Base-by-base conservation (phyloP, 2,797 vertebrate species). In the Acanthurus tractus region DNA sequence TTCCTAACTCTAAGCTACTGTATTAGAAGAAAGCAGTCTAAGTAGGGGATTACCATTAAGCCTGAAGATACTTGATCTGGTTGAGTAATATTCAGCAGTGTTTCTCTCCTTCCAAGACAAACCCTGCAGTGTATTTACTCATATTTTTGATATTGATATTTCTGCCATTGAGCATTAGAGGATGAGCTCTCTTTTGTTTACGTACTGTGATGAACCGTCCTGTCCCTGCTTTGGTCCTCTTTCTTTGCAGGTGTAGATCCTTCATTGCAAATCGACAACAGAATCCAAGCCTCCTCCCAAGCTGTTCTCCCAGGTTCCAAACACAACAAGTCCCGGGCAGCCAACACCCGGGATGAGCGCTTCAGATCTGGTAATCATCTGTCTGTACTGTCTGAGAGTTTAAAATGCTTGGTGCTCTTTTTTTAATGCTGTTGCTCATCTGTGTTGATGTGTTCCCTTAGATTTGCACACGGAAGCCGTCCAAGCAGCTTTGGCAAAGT, bases 381-480 rank as follows among this genome's bases (percentile, higher is more conserved):
- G 2, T 63, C n/a, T 2, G 13, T 58, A 29, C 68, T 23, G 48
- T 10, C 29, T 22, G 52, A 62, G 38, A 22, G 54, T 74, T 79
- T 79, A 4, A 9, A 64, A 76, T 34, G 11, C 25, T 48, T 15
- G 22, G 1, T 78, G 34, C 44, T 64, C 7, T 2, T 74, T 14
- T 65, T 72, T 67, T 36, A 34, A 34, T 50, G 29, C 34, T 25
- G 57, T 34, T 55, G 57, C 59, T 86, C 46, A 88, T 79, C 65
- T 50, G 10, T 64, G 20, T 59, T 56, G 12, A 70, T 80, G 14
- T 61, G 17, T 71, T 66, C 50, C 45, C 57, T 0, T 63, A 99
- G 98, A 99, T 93, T 92, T 99, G 80, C 98, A 99, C 94, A 98
- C 97, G 18, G 98, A 99, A 95, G 98, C 98, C 12, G 98, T 99